Evolutionary conservation across 2,888 invertebrate species (phyloP).

Genomic region (Lingula anatina): DNA sequence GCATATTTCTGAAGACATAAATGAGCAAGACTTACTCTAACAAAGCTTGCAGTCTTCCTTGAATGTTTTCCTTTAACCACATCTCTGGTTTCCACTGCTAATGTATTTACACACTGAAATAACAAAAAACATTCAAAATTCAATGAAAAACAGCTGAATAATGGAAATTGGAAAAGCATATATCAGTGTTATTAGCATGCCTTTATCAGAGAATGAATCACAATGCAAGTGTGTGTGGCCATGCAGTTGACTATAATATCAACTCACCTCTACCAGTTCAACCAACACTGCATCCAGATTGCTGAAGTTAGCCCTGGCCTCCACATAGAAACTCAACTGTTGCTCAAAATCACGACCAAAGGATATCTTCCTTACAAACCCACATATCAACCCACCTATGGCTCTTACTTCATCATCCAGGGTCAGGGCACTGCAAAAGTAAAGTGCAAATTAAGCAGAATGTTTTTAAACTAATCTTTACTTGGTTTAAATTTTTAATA

Average conservation of each 20-base stretch:
- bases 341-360: slow-evolving; percentile 82
- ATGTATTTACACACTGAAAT: slow-evolving; percentile 72
- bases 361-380: slow-evolving; percentile 72
- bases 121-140: too few species aligned
- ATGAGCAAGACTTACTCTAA: slow-evolving; percentile 62
- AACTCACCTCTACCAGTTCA: slow-evolving; percentile 74
- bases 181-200: too few species aligned
- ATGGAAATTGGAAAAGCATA: too few species aligned
- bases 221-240: too few species aligned
- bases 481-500: too few species aligned
- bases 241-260: too few species aligned
- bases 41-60: slow-evolving; percentile 76
- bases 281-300: slow-evolving; percentile 83
- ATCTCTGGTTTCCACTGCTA: slow-evolving; percentile 61
- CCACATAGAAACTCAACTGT: slow-evolving; percentile 88
- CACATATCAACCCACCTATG: slow-evolving; percentile 76
- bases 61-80: slow-evolving; percentile 72
- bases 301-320: slow-evolving; percentile 82
- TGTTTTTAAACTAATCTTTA: too few species aligned
- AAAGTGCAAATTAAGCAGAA: slow-evolving; percentile 6
- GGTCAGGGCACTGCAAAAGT: slow-evolving; percentile 69
- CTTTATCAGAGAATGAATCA: too few species aligned
- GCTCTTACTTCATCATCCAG: slow-evolving; percentile 87
- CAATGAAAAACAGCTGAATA: too few species aligned
- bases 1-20: too few species aligned